Evolutionary conservation across 92 coral and sea anemone genomes (phyloP).

Genomic region (Zoanthus gigantus): DNA sequence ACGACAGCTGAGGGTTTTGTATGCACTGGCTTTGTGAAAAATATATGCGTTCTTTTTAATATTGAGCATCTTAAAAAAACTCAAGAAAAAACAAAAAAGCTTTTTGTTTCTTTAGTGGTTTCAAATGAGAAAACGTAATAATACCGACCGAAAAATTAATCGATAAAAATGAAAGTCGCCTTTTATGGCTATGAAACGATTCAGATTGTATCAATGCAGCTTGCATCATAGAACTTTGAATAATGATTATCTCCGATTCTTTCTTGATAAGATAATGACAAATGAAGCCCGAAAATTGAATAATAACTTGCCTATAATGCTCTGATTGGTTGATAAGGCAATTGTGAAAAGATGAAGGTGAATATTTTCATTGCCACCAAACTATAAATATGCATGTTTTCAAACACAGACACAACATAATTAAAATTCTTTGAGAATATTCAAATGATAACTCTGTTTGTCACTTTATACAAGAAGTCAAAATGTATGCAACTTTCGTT

Average conservation of each 20-base stretch:
- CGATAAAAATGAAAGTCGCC: not conserved
- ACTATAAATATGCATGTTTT: not conserved
- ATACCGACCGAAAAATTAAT: not conserved
- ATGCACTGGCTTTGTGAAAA: not conserved
- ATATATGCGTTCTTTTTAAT: not conserved
- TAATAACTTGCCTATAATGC: not conserved
- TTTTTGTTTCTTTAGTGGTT: not conserved
- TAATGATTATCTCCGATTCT: not conserved
- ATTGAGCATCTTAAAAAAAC: not conserved
- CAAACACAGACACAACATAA: slow-evolving; percentile 2
- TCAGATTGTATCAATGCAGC: not conserved
- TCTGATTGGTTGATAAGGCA: not conserved
- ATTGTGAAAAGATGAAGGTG: not conserved
- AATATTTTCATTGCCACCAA: not conserved
- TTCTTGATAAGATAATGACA: not conserved
- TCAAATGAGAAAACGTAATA: not conserved
- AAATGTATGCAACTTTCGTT: not conserved
- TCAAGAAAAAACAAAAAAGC: not conserved
- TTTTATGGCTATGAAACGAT: not conserved
- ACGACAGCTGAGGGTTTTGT: not conserved
- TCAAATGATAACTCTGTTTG: not conserved
- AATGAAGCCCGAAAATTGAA: not conserved
- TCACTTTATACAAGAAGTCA: not conserved
- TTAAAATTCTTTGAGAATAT: not conserved
- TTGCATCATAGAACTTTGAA: not conserved